Percentiles rank a stretch among this genome's conserved stretches.
Evolutionary conservation across 2,797 vertebrate species (phyloP).

Genomic region (Helicolenus hilgendorfi): DNA sequence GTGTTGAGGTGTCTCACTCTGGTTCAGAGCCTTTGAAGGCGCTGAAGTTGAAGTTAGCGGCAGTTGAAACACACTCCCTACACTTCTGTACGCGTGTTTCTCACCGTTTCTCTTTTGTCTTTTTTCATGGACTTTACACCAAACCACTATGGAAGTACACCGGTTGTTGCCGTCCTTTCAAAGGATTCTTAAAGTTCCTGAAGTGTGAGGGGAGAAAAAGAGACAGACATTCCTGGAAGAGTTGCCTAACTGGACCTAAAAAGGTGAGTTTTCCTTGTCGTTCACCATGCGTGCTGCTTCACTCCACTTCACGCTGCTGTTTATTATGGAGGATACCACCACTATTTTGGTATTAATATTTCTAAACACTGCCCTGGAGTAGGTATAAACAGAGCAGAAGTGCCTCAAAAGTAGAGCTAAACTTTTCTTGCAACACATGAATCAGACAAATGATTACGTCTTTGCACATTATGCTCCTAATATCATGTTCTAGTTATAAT

Average conservation of each 20-base stretch:
- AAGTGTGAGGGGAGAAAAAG: constrained; percentile 52
- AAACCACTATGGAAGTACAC: constrained; percentile 65
- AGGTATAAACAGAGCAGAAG: constrained; percentile 8
- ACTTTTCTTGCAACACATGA: background rate
- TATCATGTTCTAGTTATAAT: background rate
- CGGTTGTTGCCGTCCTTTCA: background rate
- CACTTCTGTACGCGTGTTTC: background rate
- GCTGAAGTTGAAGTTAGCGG: constrained; percentile 58
- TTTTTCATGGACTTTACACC: constrained; percentile 18
- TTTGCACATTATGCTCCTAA: background rate
- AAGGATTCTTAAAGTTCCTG: constrained; percentile 63
- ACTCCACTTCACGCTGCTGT: constrained; percentile 14
- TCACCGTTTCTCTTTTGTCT: background rate
- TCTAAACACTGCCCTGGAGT: constrained; percentile 12
- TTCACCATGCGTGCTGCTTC: background rate
- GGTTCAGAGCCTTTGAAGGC: constrained; percentile 71
- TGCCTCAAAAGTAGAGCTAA: background rate
- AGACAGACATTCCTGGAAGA: constrained; percentile 60
- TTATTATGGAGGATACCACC: constrained; percentile 16
- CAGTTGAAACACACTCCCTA: constrained; percentile 16
- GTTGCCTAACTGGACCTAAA: constrained; percentile 65
- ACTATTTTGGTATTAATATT: constrained; percentile 40
- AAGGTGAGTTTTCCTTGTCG: constrained; percentile 64
- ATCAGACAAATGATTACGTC: background rate
- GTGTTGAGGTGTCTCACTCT: constrained; percentile 82